Conservation (phyloP, 2,888 invertebrate species). For the Nysson spinosus region DNA sequence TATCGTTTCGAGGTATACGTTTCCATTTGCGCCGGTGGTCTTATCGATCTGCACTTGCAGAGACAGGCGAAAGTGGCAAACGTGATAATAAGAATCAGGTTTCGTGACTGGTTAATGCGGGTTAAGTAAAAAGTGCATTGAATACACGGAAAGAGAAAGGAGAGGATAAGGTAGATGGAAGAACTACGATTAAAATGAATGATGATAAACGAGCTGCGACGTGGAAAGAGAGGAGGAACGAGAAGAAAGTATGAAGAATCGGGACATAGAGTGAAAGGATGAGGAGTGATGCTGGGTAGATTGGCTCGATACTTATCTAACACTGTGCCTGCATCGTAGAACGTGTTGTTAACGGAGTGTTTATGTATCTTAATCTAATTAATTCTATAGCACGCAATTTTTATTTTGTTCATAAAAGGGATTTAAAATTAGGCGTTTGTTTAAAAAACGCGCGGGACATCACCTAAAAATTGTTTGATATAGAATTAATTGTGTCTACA, state of each 20-base stretch:
- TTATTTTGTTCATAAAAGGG: too few relatives aligned
- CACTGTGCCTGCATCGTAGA: background rate
- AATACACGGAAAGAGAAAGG: conserved; percentile 1
- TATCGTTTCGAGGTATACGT: conserved; percentile 35
- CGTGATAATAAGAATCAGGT: conserved; percentile 25
- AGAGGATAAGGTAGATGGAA: background rate
- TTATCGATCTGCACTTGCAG: conserved; percentile 35
- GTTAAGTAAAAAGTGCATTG: conserved; percentile 8
- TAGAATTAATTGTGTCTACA: too few relatives aligned
- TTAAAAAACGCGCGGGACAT: too few relatives aligned
- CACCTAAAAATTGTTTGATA: too few relatives aligned
- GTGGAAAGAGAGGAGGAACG: background rate
- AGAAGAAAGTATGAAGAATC: background rate
- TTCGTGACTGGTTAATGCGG: conserved; percentile 9
- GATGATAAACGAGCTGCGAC: background rate
- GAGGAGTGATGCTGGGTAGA: background rate
- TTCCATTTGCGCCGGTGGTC: conserved; percentile 50
- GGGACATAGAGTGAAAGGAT: conserved; percentile 10
- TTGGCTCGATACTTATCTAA: conserved; percentile 10
- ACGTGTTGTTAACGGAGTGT: background rate
- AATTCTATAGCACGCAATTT: too few relatives aligned
- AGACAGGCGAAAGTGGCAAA: background rate
- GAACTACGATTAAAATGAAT: background rate
- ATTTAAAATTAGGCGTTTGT: too few relatives aligned
- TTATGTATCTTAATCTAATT: too few relatives aligned